Base-by-base conservation (phyloP, 2,888 invertebrate genomes). In the Hypercompe scribonia region DNA sequence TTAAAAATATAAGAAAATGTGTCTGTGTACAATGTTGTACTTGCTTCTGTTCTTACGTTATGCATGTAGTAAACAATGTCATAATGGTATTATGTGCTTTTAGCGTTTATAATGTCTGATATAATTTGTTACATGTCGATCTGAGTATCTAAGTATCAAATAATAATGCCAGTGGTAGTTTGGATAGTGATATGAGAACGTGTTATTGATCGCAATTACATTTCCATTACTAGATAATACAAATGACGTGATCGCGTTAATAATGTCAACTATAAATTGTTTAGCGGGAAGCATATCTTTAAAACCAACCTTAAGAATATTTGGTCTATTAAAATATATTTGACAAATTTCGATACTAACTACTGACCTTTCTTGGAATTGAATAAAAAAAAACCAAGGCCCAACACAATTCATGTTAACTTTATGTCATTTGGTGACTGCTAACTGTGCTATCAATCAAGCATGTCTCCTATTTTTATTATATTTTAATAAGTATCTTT, bases 261-360 rank as follows among this genome's bases (percentile, higher is more conserved):
- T 28, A 66, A 42, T 66, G 67, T 70, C 15, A 13, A 39, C 28
- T 70, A 68, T 36, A 70, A 64, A 82, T n/a, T 80, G 67, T 72
- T 28, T 36, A 58, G 61, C 31, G 63, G 61, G 21, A 75, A 71
- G 71, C 72, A 64, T 80, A 15, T 31, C 5, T 31, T 31, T 61
- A 31, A 61, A 61, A 31, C 13, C 5, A 28, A 28, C 28, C 28
- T 28, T 15, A 58, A 13, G 4, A 28, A 28, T 4, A 13, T 13
- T 54, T 54, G 11, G 0, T 21, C 3, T 11, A 11, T 50, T 21
- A 54, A 4, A 28, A 4, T 2, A 5, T 15, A 13, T 11, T 15
- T 28, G 28, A 13, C 3, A 0, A 3, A 58, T 58, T 58, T 28
- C 1, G 3, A 3, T 3, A 54, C 1, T 11, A n/a, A n/a, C n/a